These are phyloP conservation scores for Copidosoma aretas DNA, from an alignment of 2,888 invertebrate genomes.

Conservation along the genomic window DNA sequence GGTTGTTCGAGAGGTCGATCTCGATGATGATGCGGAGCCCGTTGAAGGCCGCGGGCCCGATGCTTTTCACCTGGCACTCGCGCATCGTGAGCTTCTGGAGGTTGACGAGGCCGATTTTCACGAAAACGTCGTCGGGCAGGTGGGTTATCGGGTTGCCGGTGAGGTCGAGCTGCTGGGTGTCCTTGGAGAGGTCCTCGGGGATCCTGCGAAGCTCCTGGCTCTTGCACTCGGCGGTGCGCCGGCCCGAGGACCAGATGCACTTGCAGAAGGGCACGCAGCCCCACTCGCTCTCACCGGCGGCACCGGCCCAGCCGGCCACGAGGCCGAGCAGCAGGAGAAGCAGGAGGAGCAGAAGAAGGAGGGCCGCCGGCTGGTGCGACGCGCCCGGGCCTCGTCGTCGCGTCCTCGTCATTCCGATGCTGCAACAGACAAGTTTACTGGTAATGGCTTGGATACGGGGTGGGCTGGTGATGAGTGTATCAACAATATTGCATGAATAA, in stretches of 20 bases:
- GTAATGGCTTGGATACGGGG: too few relatives aligned
- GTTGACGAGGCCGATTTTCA: slow-evolving; percentile 74
- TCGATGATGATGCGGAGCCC: slow-evolving; percentile 81
- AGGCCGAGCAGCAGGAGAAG: not conserved
- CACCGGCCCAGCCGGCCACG: slow-evolving; percentile 51
- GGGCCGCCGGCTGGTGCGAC: not conserved
- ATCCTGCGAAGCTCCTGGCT: slow-evolving; percentile 72
- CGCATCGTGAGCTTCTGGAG: slow-evolving; percentile 80
- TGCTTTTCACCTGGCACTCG: slow-evolving; percentile 75
- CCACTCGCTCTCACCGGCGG: slow-evolving; percentile 64
- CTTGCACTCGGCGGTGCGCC: slow-evolving; percentile 83
- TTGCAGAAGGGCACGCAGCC: slow-evolving; percentile 73
- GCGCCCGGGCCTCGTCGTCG: not conserved
- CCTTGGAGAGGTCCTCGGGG: slow-evolving; percentile 75
- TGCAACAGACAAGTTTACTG: not conserved
- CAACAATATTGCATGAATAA: too few relatives aligned
- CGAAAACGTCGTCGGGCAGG: slow-evolving; percentile 73
- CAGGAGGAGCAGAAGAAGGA: not conserved
- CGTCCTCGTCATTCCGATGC: slow-evolving; percentile 31
- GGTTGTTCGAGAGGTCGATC: slow-evolving; percentile 80
- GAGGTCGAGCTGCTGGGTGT: slow-evolving; percentile 71
- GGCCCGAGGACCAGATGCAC: slow-evolving; percentile 86
- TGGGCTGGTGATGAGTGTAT: too few relatives aligned
- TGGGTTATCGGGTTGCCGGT: slow-evolving; percentile 73
- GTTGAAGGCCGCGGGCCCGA: slow-evolving; percentile 79